Percentiles rank a stretch among this genome's conserved stretches.
phyloP scores from a whole-genome alignment of 1,140 invertebrate genomes.

The Harpegnathos saltator region DNA sequence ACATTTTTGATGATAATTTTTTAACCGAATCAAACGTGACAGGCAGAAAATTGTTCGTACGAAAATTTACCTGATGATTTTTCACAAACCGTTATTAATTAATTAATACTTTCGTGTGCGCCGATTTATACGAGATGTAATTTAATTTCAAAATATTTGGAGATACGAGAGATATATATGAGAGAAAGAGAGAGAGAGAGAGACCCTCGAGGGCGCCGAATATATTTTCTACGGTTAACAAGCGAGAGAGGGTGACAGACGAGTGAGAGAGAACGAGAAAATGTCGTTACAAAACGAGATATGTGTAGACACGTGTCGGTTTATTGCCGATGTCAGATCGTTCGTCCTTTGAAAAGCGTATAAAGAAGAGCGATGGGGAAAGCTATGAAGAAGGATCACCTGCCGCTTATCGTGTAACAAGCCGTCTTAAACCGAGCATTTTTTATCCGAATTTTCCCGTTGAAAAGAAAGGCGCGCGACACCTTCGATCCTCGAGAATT shows the following conservation, averaged over 20 bases:
- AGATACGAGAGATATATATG: not conserved
- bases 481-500: slow-evolving; percentile 15
- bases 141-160: not conserved
- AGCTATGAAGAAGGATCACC: slow-evolving; percentile 52
- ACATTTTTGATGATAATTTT: not conserved
- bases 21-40: slow-evolving; percentile 3
- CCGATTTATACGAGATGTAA: not conserved
- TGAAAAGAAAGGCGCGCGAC: not conserved
- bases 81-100: not conserved
- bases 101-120: not conserved
- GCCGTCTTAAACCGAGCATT: slow-evolving; percentile 48
- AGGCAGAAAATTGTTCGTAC: not conserved
- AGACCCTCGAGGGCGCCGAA: not conserved
- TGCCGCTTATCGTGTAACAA: slow-evolving; percentile 58
- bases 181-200: not conserved
- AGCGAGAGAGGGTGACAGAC: not conserved
- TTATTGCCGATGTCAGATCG: slow-evolving; percentile 51
- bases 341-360: slow-evolving; percentile 31
- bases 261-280: no score
- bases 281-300: slow-evolving; percentile 9
- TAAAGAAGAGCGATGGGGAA: slow-evolving; percentile 53
- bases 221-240: not conserved
- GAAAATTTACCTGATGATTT: not conserved
- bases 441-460: slow-evolving; percentile 20
- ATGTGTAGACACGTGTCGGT: slow-evolving; percentile 39